Evolutionary conservation across 2,113 vertebrate genomes (phyloP), one percentile per base, ranked within the genome.

Genomic region (Octodon degus): DNA sequence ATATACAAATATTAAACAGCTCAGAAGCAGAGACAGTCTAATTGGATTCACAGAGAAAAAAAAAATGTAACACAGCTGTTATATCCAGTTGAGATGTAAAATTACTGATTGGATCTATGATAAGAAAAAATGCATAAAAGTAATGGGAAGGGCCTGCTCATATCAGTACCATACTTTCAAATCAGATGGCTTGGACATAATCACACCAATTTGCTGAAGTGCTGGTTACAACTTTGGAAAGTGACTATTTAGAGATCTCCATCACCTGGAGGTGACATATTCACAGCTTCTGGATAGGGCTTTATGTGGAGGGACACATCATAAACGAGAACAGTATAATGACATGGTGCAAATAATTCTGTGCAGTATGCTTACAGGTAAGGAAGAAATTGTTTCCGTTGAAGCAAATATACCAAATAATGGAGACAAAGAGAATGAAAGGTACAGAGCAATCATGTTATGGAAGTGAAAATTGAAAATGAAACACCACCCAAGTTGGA

Each of bases 201-300:
- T 94, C 96, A 95, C 58, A 53, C 93, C 95, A 96, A 97, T 93
- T 94, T 93, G 96, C 97, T 86, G 80, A 94, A 96, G 50, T 92
- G 40, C 50, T 72, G 90, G 90, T 94, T 84, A 91, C 65, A 86
- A 43, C 90, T 90, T 79, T 40, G 47, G 77, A 94, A 93, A 95
- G 94, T 32, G 94, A 96, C 53, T 60, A 74, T 88, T 95, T 90
- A 60, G 80, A 95, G 20, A 79, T 81, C 65, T 96, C 65, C 53
- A 89, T 96, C 90, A 88, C 89, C 84, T n/a, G 55, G 27, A 32
- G 58, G 68, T 93, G 93, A 95, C 91, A 94, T 34, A 83, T 83
- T 95, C 91, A 80, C 79, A 94, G 93, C 79, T 92, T 91, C 55
- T 79, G 60, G 79, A 89, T 68, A 50, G 47, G 79, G 22, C 68